phyloP scores from a whole-genome alignment of 2,888 invertebrate species.

The Plemyria rubiginata region DNA sequence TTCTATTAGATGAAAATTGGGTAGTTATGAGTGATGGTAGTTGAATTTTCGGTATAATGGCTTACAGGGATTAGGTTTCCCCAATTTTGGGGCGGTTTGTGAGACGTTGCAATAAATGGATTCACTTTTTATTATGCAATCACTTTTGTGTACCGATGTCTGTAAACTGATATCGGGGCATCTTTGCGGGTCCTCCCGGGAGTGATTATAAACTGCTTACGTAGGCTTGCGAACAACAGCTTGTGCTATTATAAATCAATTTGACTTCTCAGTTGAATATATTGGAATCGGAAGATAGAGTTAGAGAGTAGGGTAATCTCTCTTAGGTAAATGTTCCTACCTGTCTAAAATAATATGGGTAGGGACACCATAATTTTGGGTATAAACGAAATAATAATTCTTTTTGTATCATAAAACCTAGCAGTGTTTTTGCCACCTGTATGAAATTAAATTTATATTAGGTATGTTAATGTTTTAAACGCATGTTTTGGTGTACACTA shows the following conservation, averaged over 20 bases:
- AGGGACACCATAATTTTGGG: not conserved
- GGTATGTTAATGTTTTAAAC: too few relatives aligned
- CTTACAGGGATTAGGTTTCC: slow-evolving; percentile 81
- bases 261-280: not conserved
- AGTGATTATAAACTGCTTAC: slow-evolving; percentile 14
- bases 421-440: too few relatives aligned
- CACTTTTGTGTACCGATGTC: slow-evolving; percentile 48
- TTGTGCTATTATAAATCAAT: not conserved
- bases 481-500: too few relatives aligned
- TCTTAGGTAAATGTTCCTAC: too few relatives aligned
- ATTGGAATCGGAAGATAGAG: too few relatives aligned
- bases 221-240: not conserved
- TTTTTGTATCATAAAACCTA: too few relatives aligned
- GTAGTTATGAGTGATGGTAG: slow-evolving; percentile 66
- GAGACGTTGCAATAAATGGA: slow-evolving; percentile 76
- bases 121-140: slow-evolving; percentile 69
- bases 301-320: too few relatives aligned
- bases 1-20: slow-evolving; percentile 46
- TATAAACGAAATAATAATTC: not conserved
- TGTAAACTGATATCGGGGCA: slow-evolving; percentile 36
- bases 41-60: slow-evolving; percentile 79
- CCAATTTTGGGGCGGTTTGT: slow-evolving; percentile 66
- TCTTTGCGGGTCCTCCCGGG: slow-evolving; percentile 33
- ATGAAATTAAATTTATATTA: too few relatives aligned
- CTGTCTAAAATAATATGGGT: not conserved